Conservation (phyloP, 2,888 invertebrate genomes). For the Augochlorella aurata region DNA sequence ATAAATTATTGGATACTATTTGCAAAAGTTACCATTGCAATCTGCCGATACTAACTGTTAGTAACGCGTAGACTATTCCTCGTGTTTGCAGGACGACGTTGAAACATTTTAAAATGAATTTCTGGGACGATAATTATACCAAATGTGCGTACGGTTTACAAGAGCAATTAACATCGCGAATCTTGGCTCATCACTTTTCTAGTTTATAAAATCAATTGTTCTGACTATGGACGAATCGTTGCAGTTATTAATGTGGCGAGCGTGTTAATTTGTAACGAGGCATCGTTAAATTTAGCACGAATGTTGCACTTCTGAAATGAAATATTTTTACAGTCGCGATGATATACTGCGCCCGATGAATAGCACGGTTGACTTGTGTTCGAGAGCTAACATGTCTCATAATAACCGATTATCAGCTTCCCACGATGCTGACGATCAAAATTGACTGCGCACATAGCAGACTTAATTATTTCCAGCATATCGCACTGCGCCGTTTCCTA, state of each 20-base stretch:
- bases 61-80: not conserved
- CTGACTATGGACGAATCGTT: too few species aligned
- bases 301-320: not conserved
- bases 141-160: too few species aligned
- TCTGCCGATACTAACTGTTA: not conserved
- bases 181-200: too few species aligned
- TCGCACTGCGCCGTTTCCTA: conserved; percentile 26
- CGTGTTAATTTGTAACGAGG: too few species aligned
- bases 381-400: not conserved
- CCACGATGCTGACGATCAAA: conserved; percentile 14
- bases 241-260: too few species aligned
- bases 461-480: conserved; percentile 40
- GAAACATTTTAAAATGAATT: too few species aligned
- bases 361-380: not conserved
- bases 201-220: too few species aligned
- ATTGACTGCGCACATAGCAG: conserved; percentile 22
- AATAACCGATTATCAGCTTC: conserved; percentile 24
- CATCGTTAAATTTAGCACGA: not conserved
- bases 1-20: not conserved
- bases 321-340: not conserved
- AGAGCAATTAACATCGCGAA: too few species aligned
- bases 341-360: not conserved
- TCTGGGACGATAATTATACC: too few species aligned
- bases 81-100: too few species aligned
- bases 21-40: not conserved